phyloP scores from a whole-genome alignment of 1,140 invertebrate genomes.

The Galleria mellonella region DNA sequence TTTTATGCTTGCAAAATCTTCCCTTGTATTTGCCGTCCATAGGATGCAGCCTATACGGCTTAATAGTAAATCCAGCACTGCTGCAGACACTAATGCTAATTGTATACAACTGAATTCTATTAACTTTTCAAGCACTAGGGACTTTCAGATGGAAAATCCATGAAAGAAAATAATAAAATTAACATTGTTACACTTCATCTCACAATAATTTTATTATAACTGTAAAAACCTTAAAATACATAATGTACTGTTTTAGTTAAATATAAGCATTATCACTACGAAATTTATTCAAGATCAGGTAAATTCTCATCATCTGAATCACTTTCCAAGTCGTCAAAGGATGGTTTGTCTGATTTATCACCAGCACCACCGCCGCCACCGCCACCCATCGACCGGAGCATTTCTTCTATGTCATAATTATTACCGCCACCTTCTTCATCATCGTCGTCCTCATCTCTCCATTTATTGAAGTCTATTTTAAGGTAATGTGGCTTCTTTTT shows the following conservation, averaged over 20 bases:
- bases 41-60: too few relatives aligned
- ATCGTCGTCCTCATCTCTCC: conserved; percentile 90
- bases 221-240: conserved; percentile 68
- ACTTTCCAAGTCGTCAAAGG: conserved; percentile 60
- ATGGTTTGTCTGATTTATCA: conserved; percentile 52
- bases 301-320: conserved; percentile 67
- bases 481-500: conserved; percentile 95
- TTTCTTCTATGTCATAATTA: conserved; percentile 43
- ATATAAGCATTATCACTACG: conserved; percentile 37
- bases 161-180: too few relatives aligned
- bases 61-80: too few relatives aligned
- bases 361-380: conserved; percentile 27
- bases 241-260: conserved; percentile 55
- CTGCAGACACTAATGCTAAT: too few relatives aligned
- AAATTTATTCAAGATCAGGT: conserved; percentile 61
- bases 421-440: conserved; percentile 38
- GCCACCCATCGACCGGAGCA: conserved; percentile 53
- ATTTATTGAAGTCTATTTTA: conserved; percentile 97
- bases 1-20: too few relatives aligned
- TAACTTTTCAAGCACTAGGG: too few relatives aligned
- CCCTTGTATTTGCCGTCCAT: too few relatives aligned
- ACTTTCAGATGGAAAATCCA: too few relatives aligned
- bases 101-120: too few relatives aligned
- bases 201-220: conserved; percentile 58
- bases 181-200: conserved; percentile 7